phyloP scores from a whole-genome alignment of 2,797 vertebrate species.

The Hippocampus kuda region DNA sequence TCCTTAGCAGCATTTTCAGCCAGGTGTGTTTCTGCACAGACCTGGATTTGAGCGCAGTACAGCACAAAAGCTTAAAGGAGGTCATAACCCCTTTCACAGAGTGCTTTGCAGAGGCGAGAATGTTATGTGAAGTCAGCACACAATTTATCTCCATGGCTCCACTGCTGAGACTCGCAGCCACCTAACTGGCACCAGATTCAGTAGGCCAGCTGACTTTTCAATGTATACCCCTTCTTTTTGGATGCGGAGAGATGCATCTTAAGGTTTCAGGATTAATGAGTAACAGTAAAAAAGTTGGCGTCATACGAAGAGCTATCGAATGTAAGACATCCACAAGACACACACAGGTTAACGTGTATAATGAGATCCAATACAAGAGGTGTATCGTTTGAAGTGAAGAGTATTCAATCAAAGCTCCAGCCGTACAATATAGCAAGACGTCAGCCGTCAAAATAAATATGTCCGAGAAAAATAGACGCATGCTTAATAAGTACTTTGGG shows the following conservation, averaged over 20 bases:
- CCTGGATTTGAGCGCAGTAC: constrained; percentile 24
- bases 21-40: constrained; percentile 7
- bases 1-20: background rate
- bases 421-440: background rate
- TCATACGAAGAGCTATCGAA: background rate
- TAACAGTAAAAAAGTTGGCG: constrained; percentile 1
- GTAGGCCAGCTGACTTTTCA: constrained; percentile 10
- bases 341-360: no score
- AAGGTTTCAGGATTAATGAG: background rate
- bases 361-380: background rate
- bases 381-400: no score
- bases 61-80: constrained; percentile 29
- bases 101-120: constrained; percentile 25
- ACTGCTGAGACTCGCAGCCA: constrained; percentile 4
- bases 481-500: background rate
- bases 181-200: constrained; percentile 25
- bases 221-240: constrained; percentile 21
- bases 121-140: constrained; percentile 37
- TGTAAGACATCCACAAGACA: background rate
- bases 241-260: constrained; percentile 24
- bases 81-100: constrained; percentile 53
- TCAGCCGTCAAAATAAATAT: no score
- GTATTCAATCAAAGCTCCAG: no score
- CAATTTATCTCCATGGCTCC: constrained; percentile 20
- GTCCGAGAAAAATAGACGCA: background rate